A percentile compares a stretch with the other conserved stretches of the same genome.
phyloP scores from a whole-genome alignment of 1,140 invertebrate species.

The Drosophila virilis region DNA sequence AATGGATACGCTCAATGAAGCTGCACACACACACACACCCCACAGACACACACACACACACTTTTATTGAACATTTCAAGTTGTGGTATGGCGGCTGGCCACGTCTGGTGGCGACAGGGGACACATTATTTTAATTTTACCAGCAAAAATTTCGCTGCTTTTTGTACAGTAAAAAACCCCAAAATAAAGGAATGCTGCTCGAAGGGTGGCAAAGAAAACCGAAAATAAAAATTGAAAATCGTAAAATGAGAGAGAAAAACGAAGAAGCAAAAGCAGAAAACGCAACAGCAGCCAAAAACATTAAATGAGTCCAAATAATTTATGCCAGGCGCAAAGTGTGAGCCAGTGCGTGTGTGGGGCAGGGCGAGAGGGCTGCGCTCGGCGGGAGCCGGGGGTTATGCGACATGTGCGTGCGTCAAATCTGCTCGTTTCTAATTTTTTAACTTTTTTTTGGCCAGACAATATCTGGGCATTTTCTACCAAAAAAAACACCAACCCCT shows the following conservation, averaged over 20 bases:
- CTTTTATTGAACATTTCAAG: constrained; percentile 11
- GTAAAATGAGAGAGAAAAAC: constrained; percentile 49
- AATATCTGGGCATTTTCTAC: constrained; percentile 50
- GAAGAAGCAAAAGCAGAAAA: constrained; percentile 19
- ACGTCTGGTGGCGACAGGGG: constrained; percentile 78
- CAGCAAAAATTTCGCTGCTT: constrained; percentile 57
- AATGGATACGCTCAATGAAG: constrained; percentile 24
- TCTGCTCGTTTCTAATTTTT: constrained; percentile 68
- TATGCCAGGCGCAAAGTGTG: constrained; percentile 56
- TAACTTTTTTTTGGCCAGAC: constrained; percentile 50
- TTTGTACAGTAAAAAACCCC: constrained; percentile 60
- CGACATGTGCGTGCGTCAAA: constrained; percentile 67
- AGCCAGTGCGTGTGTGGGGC: constrained; percentile 22
- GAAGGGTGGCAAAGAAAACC: constrained; percentile 62
- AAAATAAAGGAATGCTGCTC: constrained; percentile 50
- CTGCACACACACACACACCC: constrained; percentile 11
- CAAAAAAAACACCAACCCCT: constrained; percentile 59
- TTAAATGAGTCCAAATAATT: constrained; percentile 82
- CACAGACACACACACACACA: constrained; percentile 2
- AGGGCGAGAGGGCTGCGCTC: not conserved
- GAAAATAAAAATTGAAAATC: constrained; percentile 78
- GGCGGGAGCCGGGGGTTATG: constrained; percentile 2
- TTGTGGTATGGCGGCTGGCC: constrained; percentile 28
- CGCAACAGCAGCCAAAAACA: constrained; percentile 53
- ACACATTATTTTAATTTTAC: constrained; percentile 82